phyloP scores from a whole-genome alignment of 2,113 vertebrate genomes.

The Eira barbara region DNA sequence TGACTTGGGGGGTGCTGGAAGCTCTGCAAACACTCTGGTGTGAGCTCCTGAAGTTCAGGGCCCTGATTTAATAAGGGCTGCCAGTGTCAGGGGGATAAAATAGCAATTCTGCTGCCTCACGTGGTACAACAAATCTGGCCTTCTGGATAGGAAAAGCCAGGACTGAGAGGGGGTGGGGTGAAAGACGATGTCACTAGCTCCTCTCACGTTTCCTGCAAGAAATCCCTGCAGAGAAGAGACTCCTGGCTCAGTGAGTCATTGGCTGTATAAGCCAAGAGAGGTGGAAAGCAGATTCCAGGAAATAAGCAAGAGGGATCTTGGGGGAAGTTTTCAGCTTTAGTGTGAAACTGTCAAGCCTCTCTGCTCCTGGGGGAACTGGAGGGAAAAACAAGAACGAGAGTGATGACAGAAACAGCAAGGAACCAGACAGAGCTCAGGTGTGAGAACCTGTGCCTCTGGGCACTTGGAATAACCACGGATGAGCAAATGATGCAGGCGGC shows the following conservation, averaged over 20 bases:
- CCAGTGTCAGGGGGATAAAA: background rate
- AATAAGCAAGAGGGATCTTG: constrained; percentile 24
- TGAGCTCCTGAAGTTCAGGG: background rate
- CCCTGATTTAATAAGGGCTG: background rate
- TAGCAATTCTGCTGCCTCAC: background rate
- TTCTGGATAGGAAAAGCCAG: constrained; percentile 38
- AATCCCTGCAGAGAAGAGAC: background rate
- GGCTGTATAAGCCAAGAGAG: constrained; percentile 39
- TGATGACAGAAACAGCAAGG: background rate
- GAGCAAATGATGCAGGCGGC: background rate
- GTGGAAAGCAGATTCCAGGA: constrained; percentile 52
- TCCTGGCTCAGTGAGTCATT: constrained; percentile 41
- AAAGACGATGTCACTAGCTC: background rate
- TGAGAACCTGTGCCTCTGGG: background rate
- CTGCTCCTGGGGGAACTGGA: background rate
- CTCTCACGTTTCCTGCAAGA: constrained; percentile 53
- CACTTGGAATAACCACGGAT: background rate
- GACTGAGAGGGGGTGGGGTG: background rate
- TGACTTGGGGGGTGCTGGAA: background rate
- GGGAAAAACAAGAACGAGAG: constrained; percentile 37
- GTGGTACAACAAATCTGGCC: background rate
- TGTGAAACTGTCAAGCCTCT: constrained; percentile 53
- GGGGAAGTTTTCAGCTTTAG: constrained; percentile 27
- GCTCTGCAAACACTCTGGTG: background rate
- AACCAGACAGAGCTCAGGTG: background rate